phyloP scores from a whole-genome alignment of 2,113 vertebrate species.

The Phodopus roborovskii region DNA sequence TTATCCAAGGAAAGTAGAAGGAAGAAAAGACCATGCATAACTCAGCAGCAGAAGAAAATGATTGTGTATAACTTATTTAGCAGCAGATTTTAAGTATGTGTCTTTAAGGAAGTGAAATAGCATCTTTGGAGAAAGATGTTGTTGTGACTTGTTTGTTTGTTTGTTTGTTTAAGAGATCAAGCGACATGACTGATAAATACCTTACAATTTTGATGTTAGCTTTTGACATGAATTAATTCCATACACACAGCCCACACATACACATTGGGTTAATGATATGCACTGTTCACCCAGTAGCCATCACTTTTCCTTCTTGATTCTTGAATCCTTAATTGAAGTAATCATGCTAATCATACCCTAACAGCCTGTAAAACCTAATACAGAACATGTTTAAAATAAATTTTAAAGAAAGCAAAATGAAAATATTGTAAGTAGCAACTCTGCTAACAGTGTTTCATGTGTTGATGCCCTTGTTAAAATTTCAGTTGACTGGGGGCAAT shows the following conservation, averaged over 20 bases:
- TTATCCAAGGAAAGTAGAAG: neutral
- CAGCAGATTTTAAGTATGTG: neutral
- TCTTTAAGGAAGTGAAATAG: neutral
- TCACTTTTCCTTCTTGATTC: neutral
- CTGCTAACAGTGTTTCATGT: neutral
- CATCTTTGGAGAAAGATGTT: neutral
- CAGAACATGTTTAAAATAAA: neutral
- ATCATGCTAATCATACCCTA: neutral
- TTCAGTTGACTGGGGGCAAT: neutral
- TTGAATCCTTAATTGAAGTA: neutral
- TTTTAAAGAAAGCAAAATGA: neutral
- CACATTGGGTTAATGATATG: neutral
- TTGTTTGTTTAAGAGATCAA: neutral
- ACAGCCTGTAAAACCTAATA: neutral
- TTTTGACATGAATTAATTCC: neutral
- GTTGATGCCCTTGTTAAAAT: neutral
- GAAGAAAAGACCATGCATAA: neutral
- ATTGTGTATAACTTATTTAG: neutral
- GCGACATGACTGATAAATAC: neutral
- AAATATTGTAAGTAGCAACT: neutral
- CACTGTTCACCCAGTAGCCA: neutral
- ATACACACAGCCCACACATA: too few species aligned
- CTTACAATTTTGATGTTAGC: slow-evolving; percentile 6
- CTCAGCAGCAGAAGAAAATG: neutral
- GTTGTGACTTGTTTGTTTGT: neutral